A percentile compares a stretch with the other conserved stretches of the same genome.
Evolutionary conservation across 2,797 vertebrate genomes (phyloP).

Genomic region (Simalia tracyae): DNA sequence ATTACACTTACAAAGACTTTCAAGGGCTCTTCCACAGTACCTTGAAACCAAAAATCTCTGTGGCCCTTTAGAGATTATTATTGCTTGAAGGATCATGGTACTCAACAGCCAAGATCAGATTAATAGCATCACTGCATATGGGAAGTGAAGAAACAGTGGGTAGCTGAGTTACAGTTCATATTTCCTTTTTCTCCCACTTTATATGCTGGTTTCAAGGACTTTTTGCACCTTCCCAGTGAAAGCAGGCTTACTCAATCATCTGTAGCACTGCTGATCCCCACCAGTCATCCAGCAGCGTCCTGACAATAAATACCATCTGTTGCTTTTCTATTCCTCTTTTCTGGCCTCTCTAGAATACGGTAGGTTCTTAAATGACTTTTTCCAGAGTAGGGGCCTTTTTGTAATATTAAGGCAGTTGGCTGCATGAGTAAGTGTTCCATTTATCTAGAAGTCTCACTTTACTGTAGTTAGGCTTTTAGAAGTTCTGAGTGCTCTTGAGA

Average conservation of each 20-base stretch:
- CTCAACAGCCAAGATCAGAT: neutral
- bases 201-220: conserved; percentile 9
- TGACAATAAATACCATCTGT: neutral
- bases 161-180: neutral
- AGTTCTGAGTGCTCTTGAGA: conserved; percentile 22
- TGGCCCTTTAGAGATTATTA: neutral
- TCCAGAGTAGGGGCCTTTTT: conserved; percentile 24
- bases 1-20: conserved; percentile 38
- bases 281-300: neutral
- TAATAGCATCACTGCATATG: conserved; percentile 1
- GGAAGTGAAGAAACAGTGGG: conserved; percentile 19
- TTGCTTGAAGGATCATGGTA: neutral
- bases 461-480: neutral
- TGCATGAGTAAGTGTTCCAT: conserved; percentile 17
- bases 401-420: conserved; percentile 27
- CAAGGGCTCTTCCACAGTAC: conserved; percentile 2
- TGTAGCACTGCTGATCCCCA: neutral
- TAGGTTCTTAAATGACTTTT: conserved; percentile 31
- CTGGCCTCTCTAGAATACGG: conserved; percentile 11
- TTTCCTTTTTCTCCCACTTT: conserved; percentile 29
- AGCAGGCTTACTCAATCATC: neutral
- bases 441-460: conserved; percentile 26
- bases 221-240: conserved; percentile 26
- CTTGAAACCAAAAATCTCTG: neutral
- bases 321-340: conserved; percentile 23